phyloP scores from a whole-genome alignment of 2,797 vertebrate species.

The Yasuhikotakia modesta region DNA sequence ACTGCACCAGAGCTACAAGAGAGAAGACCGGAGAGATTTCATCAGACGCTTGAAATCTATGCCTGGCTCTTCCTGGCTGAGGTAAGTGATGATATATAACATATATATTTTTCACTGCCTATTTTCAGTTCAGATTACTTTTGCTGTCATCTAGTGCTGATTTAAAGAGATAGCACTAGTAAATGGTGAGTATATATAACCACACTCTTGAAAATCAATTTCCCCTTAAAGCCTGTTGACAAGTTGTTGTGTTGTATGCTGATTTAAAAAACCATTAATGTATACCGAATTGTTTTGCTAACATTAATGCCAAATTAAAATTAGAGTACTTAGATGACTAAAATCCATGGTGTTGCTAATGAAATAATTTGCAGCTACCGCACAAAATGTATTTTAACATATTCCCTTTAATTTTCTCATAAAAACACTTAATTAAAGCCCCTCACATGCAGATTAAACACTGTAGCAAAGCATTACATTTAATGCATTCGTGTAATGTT shows the following conservation, averaged over 20 bases:
- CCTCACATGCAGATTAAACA: neutral
- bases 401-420: neutral
- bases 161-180: neutral
- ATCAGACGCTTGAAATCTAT: slow-evolving; percentile 12
- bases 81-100: too few relatives aligned
- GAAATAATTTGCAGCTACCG: neutral
- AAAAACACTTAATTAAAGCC: neutral
- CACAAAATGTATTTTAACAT: neutral
- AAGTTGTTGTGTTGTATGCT: neutral
- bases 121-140: too few relatives aligned
- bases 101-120: too few relatives aligned
- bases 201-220: neutral
- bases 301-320: neutral
- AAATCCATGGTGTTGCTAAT: neutral
- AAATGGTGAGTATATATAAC: neutral
- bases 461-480: neutral
- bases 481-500: neutral
- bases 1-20: slow-evolving; percentile 70
- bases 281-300: neutral
- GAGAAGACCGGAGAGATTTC: neutral
- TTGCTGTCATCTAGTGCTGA: neutral
- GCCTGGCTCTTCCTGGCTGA: neutral
- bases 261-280: neutral
- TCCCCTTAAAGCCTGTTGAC: neutral
- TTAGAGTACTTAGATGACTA: neutral